These are phyloP conservation scores for Cantharis rustica DNA, from an alignment of 2,888 invertebrate genomes.

Conservation along the genomic window DNA sequence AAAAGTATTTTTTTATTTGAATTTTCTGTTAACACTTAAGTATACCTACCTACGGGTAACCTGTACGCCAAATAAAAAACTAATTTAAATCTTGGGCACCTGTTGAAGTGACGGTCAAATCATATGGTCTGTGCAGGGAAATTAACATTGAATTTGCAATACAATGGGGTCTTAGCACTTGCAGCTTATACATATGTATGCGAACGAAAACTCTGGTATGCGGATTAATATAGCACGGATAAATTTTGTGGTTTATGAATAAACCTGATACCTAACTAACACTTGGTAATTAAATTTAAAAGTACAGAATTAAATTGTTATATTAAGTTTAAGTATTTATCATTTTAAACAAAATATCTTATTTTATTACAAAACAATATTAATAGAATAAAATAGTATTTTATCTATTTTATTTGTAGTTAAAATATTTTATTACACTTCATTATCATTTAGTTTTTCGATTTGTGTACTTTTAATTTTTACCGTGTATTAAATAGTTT, in stretches of 20 bases:
- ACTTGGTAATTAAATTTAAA: neutral
- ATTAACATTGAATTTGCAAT: conserved; percentile 58
- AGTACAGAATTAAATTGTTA: neutral
- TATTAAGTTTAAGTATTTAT: too few relatives aligned
- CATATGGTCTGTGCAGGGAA: conserved; percentile 51
- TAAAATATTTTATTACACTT: too few relatives aligned
- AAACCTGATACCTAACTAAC: neutral
- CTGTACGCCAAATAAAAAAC: conserved; percentile 5
- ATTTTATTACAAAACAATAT: neutral
- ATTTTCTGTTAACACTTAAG: neutral
- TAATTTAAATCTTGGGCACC: conserved; percentile 41
- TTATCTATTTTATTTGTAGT: too few relatives aligned
- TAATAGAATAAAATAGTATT: too few relatives aligned
- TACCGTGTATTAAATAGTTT: too few relatives aligned
- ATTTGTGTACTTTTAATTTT: too few relatives aligned
- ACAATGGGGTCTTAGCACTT: conserved; percentile 57
- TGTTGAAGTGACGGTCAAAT: conserved; percentile 51
- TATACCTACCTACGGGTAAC: neutral
- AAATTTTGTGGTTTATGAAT: conserved; percentile 7
- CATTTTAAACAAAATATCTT: neutral
- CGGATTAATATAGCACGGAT: conserved; percentile 44
- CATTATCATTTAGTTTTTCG: too few relatives aligned
- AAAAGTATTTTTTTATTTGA: neutral
- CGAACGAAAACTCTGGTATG: conserved; percentile 48
- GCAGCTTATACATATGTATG: conserved; percentile 56